Percentiles rank a stretch among this genome's conserved stretches.
These are phyloP conservation scores for Cromileptes altivelis DNA, from an alignment of 2,113 vertebrate species.

Conservation along the genomic window DNA sequence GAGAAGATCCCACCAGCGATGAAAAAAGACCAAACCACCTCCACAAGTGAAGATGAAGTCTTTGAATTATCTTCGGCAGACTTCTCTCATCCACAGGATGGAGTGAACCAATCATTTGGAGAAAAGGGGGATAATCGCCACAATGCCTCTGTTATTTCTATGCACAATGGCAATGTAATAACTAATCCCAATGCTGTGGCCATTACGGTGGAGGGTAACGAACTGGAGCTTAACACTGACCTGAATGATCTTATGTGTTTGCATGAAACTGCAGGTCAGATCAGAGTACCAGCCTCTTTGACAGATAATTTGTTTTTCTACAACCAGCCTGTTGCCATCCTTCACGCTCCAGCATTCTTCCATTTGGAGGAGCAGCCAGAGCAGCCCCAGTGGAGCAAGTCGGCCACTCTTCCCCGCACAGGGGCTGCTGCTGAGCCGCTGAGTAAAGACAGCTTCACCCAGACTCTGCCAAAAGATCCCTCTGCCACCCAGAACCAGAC, in stretches of 20 bases:
- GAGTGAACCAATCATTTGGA: slow-evolving; percentile 69
- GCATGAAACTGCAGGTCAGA: slow-evolving; percentile 69
- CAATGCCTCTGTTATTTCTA: slow-evolving; percentile 69
- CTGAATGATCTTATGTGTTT: slow-evolving; percentile 17
- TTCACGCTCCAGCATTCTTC: slow-evolving; percentile 89
- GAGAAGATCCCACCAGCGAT: slow-evolving; percentile 80
- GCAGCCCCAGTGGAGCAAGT: slow-evolving; percentile 81
- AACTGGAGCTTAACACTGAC: slow-evolving; percentile 66
- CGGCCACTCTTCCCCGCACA: slow-evolving; percentile 87
- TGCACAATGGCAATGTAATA: slow-evolving; percentile 79
- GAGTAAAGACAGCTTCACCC: slow-evolving; percentile 82
- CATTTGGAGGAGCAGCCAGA: slow-evolving; percentile 86
- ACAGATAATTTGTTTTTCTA: slow-evolving; percentile 86
- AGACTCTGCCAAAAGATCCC: slow-evolving; percentile 83
- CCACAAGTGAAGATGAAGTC: slow-evolving; percentile 86
- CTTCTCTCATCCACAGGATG: slow-evolving; percentile 73
- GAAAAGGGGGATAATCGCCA: slow-evolving; percentile 73
- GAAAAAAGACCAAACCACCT: slow-evolving; percentile 91
- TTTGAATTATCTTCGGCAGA: slow-evolving; percentile 77
- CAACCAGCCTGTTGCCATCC: slow-evolving; percentile 90
- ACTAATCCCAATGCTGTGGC: slow-evolving; percentile 72
- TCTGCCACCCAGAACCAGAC: slow-evolving; percentile 76
- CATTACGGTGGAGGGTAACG: slow-evolving; percentile 9
- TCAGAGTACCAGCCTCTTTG: slow-evolving; percentile 73
- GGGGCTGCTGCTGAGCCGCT: slow-evolving; percentile 76